Conservation (phyloP, 2,888 invertebrate species). For the Synergus itoensis region DNA sequence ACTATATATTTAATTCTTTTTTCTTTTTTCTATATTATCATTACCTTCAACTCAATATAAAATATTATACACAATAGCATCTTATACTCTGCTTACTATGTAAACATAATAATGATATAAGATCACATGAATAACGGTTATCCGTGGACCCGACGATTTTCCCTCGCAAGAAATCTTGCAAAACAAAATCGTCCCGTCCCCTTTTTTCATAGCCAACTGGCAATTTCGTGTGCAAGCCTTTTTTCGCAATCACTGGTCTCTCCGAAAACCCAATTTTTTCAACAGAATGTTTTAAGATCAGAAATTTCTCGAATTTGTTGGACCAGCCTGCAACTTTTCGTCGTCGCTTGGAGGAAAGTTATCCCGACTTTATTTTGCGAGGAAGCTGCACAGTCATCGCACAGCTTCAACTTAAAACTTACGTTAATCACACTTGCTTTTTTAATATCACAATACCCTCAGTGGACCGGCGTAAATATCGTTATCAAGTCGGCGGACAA, state of each 20-base stretch:
- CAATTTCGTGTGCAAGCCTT: constrained; percentile 64
- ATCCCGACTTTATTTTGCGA: constrained; percentile 45
- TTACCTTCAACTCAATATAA: constrained; percentile 68
- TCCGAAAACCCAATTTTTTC: neutral
- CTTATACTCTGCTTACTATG: constrained; percentile 68
- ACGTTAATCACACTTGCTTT: constrained; percentile 64
- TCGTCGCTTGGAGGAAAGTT: constrained; percentile 20
- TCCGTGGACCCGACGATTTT: constrained; percentile 53
- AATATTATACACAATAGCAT: constrained; percentile 72
- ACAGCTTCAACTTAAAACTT: constrained; percentile 58
- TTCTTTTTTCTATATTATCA: constrained; percentile 48
- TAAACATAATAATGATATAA: constrained; percentile 70
- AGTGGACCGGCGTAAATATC: constrained; percentile 61
- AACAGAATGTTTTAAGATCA: neutral
- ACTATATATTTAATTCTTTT: constrained; percentile 54
- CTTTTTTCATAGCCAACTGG: constrained; percentile 64
- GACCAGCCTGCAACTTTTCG: constrained; percentile 4
- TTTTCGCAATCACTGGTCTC: neutral
- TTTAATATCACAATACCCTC: constrained; percentile 73
- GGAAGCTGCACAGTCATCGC: constrained; percentile 55
- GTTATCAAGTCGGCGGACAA: constrained; percentile 43
- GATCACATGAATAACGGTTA: constrained; percentile 66
- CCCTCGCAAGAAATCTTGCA: neutral
- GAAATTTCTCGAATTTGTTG: neutral
- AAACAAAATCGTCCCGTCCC: constrained; percentile 51